These are phyloP conservation scores for Amphiduros pacificus DNA, from an alignment of 2,888 invertebrate species.

Conservation along the genomic window DNA sequence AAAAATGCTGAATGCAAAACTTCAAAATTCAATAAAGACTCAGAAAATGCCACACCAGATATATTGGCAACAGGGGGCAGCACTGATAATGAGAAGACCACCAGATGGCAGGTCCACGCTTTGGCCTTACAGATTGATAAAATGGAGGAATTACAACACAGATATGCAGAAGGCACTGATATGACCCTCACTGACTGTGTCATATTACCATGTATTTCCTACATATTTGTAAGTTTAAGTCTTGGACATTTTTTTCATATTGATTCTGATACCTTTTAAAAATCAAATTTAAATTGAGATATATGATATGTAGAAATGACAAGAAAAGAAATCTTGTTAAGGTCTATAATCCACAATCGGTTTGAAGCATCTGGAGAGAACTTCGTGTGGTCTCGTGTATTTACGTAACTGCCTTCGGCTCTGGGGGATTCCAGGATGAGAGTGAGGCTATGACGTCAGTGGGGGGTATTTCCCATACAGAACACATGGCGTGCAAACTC, in stretches of 20 bases:
- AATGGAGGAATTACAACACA: conserved; percentile 62
- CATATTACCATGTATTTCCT: conserved; percentile 70
- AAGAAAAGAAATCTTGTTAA: too few relatives aligned
- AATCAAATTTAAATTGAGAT: neutral
- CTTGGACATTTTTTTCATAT: neutral
- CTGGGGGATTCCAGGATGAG: too few relatives aligned
- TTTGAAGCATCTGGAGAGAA: too few relatives aligned
- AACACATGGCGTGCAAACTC: too few relatives aligned
- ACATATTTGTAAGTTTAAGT: conserved; percentile 46
- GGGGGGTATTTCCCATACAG: too few relatives aligned
- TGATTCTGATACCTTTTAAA: neutral
- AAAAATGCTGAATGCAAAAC: too few relatives aligned
- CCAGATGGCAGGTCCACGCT: neutral
- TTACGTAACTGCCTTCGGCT: too few relatives aligned
- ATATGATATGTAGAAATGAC: too few relatives aligned
- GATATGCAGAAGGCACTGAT: conserved; percentile 80
- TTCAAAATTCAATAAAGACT: neutral
- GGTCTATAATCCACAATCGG: too few relatives aligned
- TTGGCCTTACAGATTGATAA: neutral
- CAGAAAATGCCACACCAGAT: neutral
- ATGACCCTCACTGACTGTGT: conserved; percentile 84
- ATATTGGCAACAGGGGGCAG: neutral
- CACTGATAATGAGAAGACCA: too few relatives aligned
- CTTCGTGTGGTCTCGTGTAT: too few relatives aligned
- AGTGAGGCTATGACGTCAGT: too few relatives aligned